Percentiles rank a stretch among this genome's conserved stretches.
phyloP scores from a whole-genome alignment of 2,797 vertebrate genomes.

The Mycteria americana region DNA sequence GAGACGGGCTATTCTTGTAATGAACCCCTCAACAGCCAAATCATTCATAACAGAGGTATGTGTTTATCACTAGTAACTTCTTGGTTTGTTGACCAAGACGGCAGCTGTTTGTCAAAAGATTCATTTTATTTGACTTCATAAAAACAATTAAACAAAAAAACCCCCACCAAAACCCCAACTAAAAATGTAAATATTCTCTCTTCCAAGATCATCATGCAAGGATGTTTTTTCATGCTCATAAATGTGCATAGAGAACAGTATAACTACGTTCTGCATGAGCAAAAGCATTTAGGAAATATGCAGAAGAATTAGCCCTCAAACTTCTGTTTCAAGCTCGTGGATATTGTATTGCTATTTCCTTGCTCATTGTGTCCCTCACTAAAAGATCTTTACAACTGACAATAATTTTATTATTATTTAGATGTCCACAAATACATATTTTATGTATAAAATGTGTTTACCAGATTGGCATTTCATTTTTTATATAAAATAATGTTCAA shows the following conservation, averaged over 20 bases:
- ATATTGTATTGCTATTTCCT: not conserved
- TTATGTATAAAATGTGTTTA: not conserved
- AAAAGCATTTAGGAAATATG: not conserved
- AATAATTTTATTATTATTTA: not conserved
- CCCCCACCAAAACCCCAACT: rapidly evolving
- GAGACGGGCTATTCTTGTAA: conserved; percentile 91
- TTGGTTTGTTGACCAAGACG: not conserved
- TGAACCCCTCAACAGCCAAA: conserved; percentile 94
- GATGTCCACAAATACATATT: not conserved
- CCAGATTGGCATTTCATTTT: not conserved
- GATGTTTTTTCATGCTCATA: not conserved
- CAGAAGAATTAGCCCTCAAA: not conserved
- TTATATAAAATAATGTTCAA: not conserved
- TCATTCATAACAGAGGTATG: conserved; percentile 95
- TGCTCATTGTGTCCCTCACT: not conserved
- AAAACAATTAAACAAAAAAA: not conserved
- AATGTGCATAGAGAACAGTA: not conserved
- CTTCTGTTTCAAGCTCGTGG: not conserved
- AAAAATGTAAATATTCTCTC: not conserved
- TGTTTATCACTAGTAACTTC: not conserved
- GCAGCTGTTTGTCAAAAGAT: not conserved
- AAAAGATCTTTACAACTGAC: not conserved
- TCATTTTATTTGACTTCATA: not conserved
- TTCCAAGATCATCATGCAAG: not conserved
- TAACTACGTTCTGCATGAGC: not conserved